Evolutionary conservation across 1,140 invertebrate species (phyloP).

Genomic region (Pseudomyrmex sp.): DNA sequence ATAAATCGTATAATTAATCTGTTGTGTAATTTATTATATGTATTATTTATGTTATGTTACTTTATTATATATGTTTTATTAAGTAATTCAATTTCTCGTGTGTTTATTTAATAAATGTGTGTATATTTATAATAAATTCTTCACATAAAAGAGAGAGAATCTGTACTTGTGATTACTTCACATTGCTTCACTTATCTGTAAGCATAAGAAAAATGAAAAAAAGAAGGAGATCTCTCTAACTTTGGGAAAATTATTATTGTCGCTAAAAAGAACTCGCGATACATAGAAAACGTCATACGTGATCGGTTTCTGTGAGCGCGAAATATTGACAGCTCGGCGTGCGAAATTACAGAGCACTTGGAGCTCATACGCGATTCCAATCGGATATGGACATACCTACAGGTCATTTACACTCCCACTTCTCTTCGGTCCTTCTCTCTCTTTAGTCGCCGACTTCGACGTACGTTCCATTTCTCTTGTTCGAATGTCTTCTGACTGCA

Average conservation of each 20-base stretch:
- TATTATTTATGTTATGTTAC: too few species aligned
- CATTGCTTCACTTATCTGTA: background rate
- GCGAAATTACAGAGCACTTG: conserved; percentile 15
- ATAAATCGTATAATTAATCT: conserved; percentile 54
- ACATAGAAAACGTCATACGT: conserved; percentile 69
- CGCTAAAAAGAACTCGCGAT: background rate
- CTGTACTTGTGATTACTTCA: background rate
- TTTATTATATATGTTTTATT: too few species aligned
- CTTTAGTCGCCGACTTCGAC: conserved; percentile 15
- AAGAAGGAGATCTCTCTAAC: conserved; percentile 39
- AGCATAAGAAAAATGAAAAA: conserved; percentile 4
- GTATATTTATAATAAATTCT: conserved; percentile 79
- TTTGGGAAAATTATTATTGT: conserved; percentile 63
- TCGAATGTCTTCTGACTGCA: conserved; percentile 66
- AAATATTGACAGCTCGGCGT: conserved; percentile 59
- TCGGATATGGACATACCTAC: conserved; percentile 65
- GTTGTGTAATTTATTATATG: conserved; percentile 73
- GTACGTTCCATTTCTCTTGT: conserved; percentile 64
- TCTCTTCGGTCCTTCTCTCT: conserved; percentile 52
- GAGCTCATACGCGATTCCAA: conserved; percentile 73
- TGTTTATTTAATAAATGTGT: conserved; percentile 64
- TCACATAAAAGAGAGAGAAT: conserved; percentile 40
- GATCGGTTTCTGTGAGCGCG: conserved; percentile 52
- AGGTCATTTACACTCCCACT: conserved; percentile 65
- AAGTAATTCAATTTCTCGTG: conserved; percentile 43